phyloP scores from a whole-genome alignment of 35 echinoderm and acorn worm genomes.

The Eucidaris tribuloides region DNA sequence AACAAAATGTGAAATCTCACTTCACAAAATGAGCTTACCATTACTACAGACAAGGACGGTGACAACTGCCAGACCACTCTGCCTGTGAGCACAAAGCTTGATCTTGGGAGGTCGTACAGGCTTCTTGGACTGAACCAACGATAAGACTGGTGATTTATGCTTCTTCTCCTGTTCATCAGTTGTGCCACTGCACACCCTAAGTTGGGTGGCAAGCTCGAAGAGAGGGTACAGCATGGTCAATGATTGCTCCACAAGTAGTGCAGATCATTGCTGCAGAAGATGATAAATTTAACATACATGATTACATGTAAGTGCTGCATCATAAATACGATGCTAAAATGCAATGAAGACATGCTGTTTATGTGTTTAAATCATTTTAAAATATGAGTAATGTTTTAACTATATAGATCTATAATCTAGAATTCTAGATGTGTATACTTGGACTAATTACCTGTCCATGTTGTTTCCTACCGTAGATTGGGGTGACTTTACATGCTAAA shows the following conservation, averaged over 20 bases:
- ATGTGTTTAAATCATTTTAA: too few species aligned
- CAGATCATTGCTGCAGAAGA: neutral
- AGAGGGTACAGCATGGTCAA: slow-evolving; percentile 40
- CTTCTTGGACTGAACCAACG: slow-evolving; percentile 28
- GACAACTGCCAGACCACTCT: slow-evolving; percentile 18
- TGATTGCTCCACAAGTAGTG: neutral
- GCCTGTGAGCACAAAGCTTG: slow-evolving; percentile 14
- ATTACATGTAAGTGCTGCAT: too few species aligned
- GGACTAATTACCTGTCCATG: too few species aligned
- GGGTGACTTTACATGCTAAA: too few species aligned
- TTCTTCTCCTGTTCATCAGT: neutral
- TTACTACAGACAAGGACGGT: slow-evolving; percentile 41
- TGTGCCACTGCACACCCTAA: slow-evolving; percentile 9
- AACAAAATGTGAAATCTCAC: neutral
- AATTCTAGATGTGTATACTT: too few species aligned
- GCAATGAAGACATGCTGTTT: too few species aligned
- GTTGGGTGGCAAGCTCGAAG: slow-evolving; percentile 44
- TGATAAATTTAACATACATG: too few species aligned
- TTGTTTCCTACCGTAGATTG: too few species aligned
- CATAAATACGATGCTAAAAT: too few species aligned
- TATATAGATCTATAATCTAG: too few species aligned
- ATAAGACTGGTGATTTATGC: slow-evolving; percentile 26
- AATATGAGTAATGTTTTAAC: too few species aligned
- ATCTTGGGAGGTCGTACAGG: neutral
- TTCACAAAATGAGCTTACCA: slow-evolving; percentile 20